These are phyloP conservation scores for Sycobia sp. DNA, from an alignment of 1,140 invertebrate species.

Conservation along the genomic window DNA sequence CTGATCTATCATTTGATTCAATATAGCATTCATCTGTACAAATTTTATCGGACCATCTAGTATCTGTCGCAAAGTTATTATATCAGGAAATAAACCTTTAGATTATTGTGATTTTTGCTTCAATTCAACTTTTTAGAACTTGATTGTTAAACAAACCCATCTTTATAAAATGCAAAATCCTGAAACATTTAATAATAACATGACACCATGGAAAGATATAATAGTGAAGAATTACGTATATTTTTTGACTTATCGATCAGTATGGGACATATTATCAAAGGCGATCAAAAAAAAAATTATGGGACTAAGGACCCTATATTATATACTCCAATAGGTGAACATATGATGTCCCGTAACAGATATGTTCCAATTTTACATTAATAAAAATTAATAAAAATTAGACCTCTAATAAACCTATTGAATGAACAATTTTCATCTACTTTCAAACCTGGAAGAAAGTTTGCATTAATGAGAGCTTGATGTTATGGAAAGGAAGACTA, in stretches of 20 bases:
- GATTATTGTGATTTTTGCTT: no score
- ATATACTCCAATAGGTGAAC: conserved; percentile 39
- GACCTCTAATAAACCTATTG: conserved; percentile 26
- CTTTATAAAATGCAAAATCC: conserved; percentile 24
- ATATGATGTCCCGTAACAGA: conserved; percentile 39
- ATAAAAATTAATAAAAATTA: conserved; percentile 34
- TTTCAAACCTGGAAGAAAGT: conserved; percentile 35
- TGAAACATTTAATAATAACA: conserved; percentile 5
- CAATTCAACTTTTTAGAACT: no score
- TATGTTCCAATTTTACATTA: conserved; percentile 32
- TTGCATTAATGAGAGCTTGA: conserved; percentile 42
- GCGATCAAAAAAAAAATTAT: conserved; percentile 37
- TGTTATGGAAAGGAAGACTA: conserved; percentile 43
- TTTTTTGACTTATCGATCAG: conserved; percentile 22
- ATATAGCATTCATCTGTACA: conserved; percentile 10
- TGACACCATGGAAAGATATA: conserved; percentile 11
- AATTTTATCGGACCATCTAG: neutral
- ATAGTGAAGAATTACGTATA: conserved; percentile 7
- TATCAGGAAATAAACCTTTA: no score
- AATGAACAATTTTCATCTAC: conserved; percentile 35
- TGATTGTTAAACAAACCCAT: conserved; percentile 5
- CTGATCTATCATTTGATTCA: neutral
- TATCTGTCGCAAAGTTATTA: neutral
- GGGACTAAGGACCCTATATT: conserved; percentile 40
- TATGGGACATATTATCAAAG: conserved; percentile 28